A percentile compares a stretch with the other conserved stretches of the same genome.
phyloP scores from a whole-genome alignment of 2,888 invertebrate genomes.

The Eupithecia centaureata region DNA sequence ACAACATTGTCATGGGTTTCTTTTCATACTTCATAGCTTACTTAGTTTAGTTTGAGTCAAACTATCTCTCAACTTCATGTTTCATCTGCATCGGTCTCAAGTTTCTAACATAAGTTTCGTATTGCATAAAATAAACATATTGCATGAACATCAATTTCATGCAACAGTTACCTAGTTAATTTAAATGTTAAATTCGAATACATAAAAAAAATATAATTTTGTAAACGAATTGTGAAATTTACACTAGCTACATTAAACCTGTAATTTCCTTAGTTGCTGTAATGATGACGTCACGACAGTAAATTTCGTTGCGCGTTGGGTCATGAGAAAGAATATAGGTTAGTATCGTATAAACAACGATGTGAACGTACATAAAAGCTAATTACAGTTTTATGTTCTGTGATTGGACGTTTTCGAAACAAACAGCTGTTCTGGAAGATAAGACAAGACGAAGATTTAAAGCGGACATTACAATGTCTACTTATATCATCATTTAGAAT shows the following conservation, averaged over 20 bases:
- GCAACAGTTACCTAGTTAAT: no score
- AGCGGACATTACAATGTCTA: no score
- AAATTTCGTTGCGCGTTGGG: conserved; percentile 3
- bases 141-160: background rate
- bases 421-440: conserved; percentile 54
- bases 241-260: background rate
- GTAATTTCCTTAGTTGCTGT: conserved; percentile 10
- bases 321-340: conserved; percentile 20
- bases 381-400: conserved; percentile 56
- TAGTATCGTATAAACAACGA: conserved; percentile 35
- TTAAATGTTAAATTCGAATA: no score
- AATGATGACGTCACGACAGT: conserved; percentile 5
- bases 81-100: background rate
- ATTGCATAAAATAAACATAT: background rate
- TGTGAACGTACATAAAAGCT: conserved; percentile 47
- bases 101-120: background rate
- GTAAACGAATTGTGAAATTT: background rate
- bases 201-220: no score
- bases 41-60: background rate
- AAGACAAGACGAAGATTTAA: conserved; percentile 44
- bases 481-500: no score
- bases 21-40: no score
- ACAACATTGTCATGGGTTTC: no score
- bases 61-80: background rate
- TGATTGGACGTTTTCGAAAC: conserved; percentile 55